Percentiles rank a stretch among this genome's conserved stretches.
phyloP scores from a whole-genome alignment of 2,797 vertebrate genomes.

The Botia almorhae region DNA sequence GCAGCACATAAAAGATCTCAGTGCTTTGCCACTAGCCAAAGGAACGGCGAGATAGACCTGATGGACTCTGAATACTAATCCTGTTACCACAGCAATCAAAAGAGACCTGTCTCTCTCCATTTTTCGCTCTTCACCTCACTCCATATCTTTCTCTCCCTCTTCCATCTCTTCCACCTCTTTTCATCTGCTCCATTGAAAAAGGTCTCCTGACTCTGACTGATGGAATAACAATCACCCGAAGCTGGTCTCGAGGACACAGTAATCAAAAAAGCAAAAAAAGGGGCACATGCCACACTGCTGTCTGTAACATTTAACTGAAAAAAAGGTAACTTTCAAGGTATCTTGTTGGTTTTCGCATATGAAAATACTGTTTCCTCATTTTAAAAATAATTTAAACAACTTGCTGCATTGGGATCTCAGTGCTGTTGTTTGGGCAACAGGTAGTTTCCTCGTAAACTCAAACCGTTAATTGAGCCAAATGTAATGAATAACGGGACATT shows the following conservation, averaged over 20 bases:
- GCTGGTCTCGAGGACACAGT: slow-evolving; percentile 22
- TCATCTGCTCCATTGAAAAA: slow-evolving; percentile 42
- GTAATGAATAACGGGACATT: background rate
- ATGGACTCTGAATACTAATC: slow-evolving; percentile 81
- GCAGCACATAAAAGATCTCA: slow-evolving; percentile 80
- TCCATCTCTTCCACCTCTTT: slow-evolving; percentile 2
- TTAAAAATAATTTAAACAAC: too few species aligned
- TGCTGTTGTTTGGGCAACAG: background rate
- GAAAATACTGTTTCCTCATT: background rate
- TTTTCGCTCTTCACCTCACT: slow-evolving; percentile 32
- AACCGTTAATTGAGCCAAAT: background rate
- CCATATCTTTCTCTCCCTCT: slow-evolving; percentile 35
- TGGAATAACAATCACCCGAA: slow-evolving; percentile 39
- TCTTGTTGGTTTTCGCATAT: background rate
- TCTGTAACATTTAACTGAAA: background rate
- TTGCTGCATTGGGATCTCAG: too few species aligned
- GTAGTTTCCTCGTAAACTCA: background rate
- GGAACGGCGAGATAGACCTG: slow-evolving; percentile 69
- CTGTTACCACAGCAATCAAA: slow-evolving; percentile 72
- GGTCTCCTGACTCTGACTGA: slow-evolving; percentile 35
- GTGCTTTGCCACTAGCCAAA: slow-evolving; percentile 74
- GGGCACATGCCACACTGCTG: background rate
- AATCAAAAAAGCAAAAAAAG: slow-evolving; percentile 1
- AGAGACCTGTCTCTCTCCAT: slow-evolving; percentile 46
- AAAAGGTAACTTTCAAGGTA: background rate